Percentiles rank a stretch among this genome's conserved stretches.
These are phyloP conservation scores for Anorthoa munda DNA, from an alignment of 2,888 invertebrate genomes.

Conservation along the genomic window DNA sequence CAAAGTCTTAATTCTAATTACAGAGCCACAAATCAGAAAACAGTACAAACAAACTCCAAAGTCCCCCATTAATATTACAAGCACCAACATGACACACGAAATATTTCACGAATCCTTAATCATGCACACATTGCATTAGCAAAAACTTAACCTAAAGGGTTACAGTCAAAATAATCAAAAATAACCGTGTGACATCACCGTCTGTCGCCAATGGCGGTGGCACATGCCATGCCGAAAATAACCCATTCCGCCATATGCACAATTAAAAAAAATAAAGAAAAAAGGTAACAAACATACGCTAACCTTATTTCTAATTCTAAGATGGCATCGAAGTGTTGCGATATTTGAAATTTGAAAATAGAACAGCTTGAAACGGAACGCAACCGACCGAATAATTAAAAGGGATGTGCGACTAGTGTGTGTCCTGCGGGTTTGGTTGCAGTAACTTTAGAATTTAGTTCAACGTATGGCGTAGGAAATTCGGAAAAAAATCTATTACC, in stretches of 20 bases:
- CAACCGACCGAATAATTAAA: slow-evolving; percentile 78
- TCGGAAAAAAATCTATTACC: background rate
- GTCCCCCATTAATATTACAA: slow-evolving; percentile 34
- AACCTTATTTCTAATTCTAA: slow-evolving; percentile 68
- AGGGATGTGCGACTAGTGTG: slow-evolving; percentile 64
- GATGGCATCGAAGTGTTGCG: slow-evolving; percentile 76
- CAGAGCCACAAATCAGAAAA: background rate
- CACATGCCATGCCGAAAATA: slow-evolving; percentile 89
- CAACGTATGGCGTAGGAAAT: background rate
- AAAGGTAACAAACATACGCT: slow-evolving; percentile 61
- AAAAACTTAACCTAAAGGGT: slow-evolving; percentile 83
- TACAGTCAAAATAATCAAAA: slow-evolving; percentile 79
- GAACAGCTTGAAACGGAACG: slow-evolving; percentile 70
- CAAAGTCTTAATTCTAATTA: background rate
- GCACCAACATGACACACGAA: slow-evolving; percentile 55
- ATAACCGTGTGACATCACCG: slow-evolving; percentile 87
- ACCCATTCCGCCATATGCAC: slow-evolving; percentile 87
- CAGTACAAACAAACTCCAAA: slow-evolving; percentile 19
- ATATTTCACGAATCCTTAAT: slow-evolving; percentile 59
- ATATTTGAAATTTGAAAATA: slow-evolving; percentile 79
- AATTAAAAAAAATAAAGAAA: slow-evolving; percentile 59
- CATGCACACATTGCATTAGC: slow-evolving; percentile 65
- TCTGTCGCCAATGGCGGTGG: slow-evolving; percentile 84
- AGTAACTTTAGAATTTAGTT: slow-evolving; percentile 32
- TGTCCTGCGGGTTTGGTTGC: slow-evolving; percentile 40